Evolutionary conservation across 1,140 invertebrate genomes (phyloP), one percentile per base, ranked within the genome.

Genomic region (Drosophila kepulauana): DNA sequence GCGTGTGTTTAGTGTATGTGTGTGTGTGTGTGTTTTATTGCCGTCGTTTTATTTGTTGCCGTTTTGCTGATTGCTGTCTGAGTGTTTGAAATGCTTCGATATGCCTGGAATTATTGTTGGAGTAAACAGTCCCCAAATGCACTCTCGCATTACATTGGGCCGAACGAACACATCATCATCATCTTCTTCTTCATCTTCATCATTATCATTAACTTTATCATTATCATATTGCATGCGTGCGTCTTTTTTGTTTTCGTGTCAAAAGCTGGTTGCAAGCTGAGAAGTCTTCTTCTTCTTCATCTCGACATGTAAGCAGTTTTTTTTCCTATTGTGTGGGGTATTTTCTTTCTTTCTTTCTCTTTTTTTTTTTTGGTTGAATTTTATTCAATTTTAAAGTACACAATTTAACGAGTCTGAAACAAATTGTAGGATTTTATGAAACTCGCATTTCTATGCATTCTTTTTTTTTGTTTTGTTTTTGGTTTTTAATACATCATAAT

Each of bases 101-200:
- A 87, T 87, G 84, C 84, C 84, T 87, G 84, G 78, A 87, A 87
- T 87, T 87, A 87, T 87, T 87, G 84, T 87, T 88, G 84, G 79
- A 74, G 67, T 84, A 86, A 25, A 76, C 66, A 80, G 82, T 79
- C 81, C 74, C 81, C 75, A 81, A 52, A 81, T 78, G 74, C 81
- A 67, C 52, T 73, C 64, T 73, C 64, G 48, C 65, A 74, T 46
- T 46, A 20, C 48, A 68, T 63, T 48, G 66, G 72, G 66, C 41
- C 41, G 41, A 43, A 43, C 72, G 72, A 75, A 80, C 81, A 84
- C 74, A 73, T 72, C 67, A 35, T 82, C 66, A 66, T 63, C 13
- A 58, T 46, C 16, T 68, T 65, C 62, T 68, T 45, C 35, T 30
- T 63, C 41, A 72, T 61, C 56, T 35, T 41, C 30, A 61, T 66